Conservation (phyloP, 1,140 invertebrate genomes). For the Drosophila kikkawai region DNA sequence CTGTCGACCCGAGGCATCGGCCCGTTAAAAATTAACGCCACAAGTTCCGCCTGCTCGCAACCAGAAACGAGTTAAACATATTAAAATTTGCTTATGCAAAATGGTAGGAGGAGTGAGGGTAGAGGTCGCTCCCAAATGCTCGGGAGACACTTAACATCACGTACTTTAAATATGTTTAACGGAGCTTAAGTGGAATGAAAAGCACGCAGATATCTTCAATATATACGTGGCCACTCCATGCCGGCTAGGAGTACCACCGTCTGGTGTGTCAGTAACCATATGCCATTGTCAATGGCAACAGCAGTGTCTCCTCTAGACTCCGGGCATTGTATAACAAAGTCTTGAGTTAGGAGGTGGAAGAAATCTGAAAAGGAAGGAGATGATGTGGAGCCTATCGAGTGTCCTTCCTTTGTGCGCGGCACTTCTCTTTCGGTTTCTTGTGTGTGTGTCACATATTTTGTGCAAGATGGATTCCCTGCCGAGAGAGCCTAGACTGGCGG, state of each 20-base stretch:
- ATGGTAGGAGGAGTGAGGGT: constrained; percentile 32
- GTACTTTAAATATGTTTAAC: constrained; percentile 82
- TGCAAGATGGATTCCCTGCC: constrained; percentile 30
- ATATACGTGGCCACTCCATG: constrained; percentile 14
- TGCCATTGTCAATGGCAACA: constrained; percentile 53
- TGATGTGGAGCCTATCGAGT: constrained; percentile 36
- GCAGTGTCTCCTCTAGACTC: constrained; percentile 19
- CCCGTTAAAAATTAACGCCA: constrained; percentile 55
- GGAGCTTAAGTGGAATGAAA: constrained; percentile 76
- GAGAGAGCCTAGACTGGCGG: constrained; percentile 3
- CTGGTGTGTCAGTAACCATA: constrained; percentile 26
- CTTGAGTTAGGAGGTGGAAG: neutral
- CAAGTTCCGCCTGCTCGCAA: constrained; percentile 5
- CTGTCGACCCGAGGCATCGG: constrained; percentile 8
- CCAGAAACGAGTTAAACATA: constrained; percentile 79
- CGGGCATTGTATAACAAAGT: constrained; percentile 31
- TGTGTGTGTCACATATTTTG: constrained; percentile 27
- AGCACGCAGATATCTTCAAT: constrained; percentile 18
- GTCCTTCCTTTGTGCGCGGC: constrained; percentile 28
- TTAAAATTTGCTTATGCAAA: constrained; percentile 78
- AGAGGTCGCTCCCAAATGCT: constrained; percentile 44
- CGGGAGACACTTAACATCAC: constrained; percentile 73
- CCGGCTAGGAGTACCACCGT: neutral
- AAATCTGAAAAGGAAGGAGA: neutral
- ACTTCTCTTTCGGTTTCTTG: constrained; percentile 8